Conservation (phyloP, 2,113 vertebrate species). For the Colossoma macropomum region DNA sequence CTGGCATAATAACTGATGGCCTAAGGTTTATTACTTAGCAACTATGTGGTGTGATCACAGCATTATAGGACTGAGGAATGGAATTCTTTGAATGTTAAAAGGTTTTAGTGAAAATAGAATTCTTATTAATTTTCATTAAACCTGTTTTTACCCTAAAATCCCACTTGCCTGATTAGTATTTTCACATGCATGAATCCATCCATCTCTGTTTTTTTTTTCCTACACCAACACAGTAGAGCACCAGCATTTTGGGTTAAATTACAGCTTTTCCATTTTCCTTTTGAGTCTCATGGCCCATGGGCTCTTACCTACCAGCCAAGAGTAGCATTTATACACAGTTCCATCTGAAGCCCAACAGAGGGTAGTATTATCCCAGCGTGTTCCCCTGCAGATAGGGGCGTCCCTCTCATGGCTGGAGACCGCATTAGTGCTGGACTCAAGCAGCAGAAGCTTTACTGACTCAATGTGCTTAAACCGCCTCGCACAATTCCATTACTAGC, state of each 20-base stretch:
- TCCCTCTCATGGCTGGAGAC: constrained; percentile 4
- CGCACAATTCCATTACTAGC: constrained; percentile 3
- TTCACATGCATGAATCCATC: not conserved
- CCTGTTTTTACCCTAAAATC: not conserved
- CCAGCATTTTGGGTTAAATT: no score
- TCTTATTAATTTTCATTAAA: no score
- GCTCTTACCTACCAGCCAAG: not conserved
- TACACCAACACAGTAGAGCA: no score
- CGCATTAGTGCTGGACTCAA: constrained; percentile 20
- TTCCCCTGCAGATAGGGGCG: not conserved
- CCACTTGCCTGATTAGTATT: no score
- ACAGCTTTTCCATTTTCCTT: not conserved
- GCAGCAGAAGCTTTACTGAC: constrained; percentile 6
- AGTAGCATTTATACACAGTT: constrained; percentile 28
- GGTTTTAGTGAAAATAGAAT: not conserved
- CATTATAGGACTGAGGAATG: no score
- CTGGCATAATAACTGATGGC: no score
- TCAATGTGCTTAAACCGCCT: constrained; percentile 10
- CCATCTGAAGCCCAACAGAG: constrained; percentile 50
- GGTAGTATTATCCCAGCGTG: constrained; percentile 51
- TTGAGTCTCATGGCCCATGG: not conserved
- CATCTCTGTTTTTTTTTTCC: not conserved
- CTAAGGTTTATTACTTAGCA: no score
- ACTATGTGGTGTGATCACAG: no score
- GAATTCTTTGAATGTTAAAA: no score